These are phyloP conservation scores for Microtus oregoni DNA, from an alignment of 2,113 vertebrate species.

Conservation along the genomic window DNA sequence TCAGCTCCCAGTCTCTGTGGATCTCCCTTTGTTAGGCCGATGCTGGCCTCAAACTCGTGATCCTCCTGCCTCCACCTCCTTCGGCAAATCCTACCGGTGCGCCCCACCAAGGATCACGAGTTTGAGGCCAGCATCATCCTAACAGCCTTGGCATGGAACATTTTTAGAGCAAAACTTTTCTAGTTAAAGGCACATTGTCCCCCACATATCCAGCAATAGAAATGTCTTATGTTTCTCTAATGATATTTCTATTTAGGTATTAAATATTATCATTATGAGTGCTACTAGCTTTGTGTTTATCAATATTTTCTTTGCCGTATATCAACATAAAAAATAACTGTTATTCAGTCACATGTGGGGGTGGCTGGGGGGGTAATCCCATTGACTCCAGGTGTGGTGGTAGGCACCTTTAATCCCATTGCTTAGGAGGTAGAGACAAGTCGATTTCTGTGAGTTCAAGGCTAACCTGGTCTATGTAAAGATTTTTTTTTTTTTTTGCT, in stretches of 20 bases:
- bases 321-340: background rate
- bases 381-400: background rate
- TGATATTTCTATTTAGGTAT: background rate
- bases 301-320: background rate
- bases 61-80: no score
- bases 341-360: background rate
- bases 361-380: no score
- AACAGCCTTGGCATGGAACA: background rate
- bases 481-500: background rate
- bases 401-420: background rate
- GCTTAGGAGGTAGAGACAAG: background rate
- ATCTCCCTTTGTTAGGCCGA: background rate
- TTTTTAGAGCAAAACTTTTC: conserved; percentile 6
- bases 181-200: background rate
- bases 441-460: background rate
- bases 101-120: no score
- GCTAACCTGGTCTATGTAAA: background rate
- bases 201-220: background rate
- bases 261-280: background rate
- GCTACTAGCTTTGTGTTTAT: background rate
- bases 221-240: background rate
- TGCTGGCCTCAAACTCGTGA: no score
- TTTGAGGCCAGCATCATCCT: no score
- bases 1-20: conserved; percentile 18
- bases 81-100: no score